Conservation (phyloP, 2,113 vertebrate genomes). For the Tragelaphus strepsiceros region DNA sequence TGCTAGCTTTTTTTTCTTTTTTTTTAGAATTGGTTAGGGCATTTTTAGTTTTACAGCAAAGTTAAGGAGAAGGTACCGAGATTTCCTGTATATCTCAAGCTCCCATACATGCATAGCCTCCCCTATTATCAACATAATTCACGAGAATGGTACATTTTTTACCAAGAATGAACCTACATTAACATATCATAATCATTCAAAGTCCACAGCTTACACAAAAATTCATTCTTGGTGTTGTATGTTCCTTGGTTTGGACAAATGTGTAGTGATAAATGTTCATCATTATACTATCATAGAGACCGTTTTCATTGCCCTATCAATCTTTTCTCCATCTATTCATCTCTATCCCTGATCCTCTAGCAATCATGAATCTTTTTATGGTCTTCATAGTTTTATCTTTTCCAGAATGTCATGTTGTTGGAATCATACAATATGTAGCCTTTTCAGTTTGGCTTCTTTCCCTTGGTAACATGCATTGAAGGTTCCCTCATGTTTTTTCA, state of each 20-base stretch:
- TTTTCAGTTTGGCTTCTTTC: background rate
- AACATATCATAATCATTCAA: background rate
- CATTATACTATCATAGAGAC: background rate
- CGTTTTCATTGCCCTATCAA: background rate
- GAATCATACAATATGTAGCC: background rate
- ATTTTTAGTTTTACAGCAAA: background rate
- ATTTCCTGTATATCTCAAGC: no score
- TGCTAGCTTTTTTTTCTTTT: background rate
- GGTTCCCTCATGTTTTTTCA: background rate
- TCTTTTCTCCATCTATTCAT: background rate
- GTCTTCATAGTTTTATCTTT: background rate
- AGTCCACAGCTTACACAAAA: background rate
- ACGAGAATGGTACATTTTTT: background rate
- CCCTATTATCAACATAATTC: background rate
- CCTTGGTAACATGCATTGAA: background rate
- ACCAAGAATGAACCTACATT: background rate
- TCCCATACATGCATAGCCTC: background rate
- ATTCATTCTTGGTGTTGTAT: background rate
- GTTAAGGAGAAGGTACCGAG: background rate
- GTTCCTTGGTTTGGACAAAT: background rate
- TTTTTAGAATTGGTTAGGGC: background rate
- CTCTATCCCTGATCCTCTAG: background rate
- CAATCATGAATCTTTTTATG: background rate
- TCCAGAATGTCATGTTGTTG: background rate
- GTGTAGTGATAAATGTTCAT: background rate